Evolutionary conservation across 2,113 vertebrate species (phyloP).

Genomic region (Lathamus discolor): DNA sequence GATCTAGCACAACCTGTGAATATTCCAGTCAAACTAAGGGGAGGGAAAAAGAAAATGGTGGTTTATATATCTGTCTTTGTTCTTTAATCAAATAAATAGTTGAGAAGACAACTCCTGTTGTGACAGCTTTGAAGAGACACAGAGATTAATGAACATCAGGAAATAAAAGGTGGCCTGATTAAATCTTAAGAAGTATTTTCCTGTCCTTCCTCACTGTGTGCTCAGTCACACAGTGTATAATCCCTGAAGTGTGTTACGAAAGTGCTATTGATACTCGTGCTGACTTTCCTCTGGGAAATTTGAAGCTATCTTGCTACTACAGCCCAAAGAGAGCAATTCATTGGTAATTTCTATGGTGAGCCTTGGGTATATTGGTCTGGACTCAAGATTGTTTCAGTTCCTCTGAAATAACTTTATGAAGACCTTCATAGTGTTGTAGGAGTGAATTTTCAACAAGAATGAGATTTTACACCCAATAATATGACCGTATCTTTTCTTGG

Average conservation of each 20-base stretch:
- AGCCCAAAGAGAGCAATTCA: background rate
- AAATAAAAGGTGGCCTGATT: background rate
- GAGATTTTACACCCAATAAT: background rate
- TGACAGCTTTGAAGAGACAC: background rate
- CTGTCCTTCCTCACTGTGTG: background rate
- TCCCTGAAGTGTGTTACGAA: background rate
- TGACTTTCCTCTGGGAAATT: background rate
- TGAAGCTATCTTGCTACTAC: background rate
- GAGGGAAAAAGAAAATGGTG: background rate
- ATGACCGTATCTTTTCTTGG: background rate
- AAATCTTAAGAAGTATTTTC: background rate
- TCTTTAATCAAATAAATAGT: background rate
- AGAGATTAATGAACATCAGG: background rate
- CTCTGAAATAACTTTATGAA: background rate
- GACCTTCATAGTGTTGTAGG: background rate
- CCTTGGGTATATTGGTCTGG: accelerated
- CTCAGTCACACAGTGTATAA: background rate
- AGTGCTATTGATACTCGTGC: background rate
- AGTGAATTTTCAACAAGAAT: background rate
- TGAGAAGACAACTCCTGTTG: background rate
- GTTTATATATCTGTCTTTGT: background rate
- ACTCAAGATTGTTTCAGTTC: background rate
- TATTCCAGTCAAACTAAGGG: background rate
- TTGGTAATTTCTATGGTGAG: background rate
- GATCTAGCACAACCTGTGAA: background rate